Conservation (phyloP, 2,888 invertebrate species). For the Hipparchia sbordonii region DNA sequence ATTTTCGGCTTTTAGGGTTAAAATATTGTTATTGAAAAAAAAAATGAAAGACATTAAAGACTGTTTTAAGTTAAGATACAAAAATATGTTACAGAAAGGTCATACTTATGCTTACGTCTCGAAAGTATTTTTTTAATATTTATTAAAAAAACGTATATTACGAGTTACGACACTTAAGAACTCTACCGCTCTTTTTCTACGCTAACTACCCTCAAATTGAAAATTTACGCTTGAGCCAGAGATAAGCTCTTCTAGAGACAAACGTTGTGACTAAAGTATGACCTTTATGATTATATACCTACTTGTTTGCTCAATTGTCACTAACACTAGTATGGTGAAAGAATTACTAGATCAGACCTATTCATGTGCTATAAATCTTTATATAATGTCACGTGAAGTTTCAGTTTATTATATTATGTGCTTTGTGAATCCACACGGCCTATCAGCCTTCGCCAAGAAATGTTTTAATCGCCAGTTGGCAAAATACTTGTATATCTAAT, state of each 20-base stretch:
- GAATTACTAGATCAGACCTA: conserved; percentile 10
- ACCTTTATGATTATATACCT: conserved; percentile 23
- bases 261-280: conserved; percentile 32
- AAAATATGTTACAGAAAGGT: conserved; percentile 25
- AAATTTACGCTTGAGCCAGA: too few species aligned
- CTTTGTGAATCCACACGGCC: background rate
- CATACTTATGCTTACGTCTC: conserved; percentile 13
- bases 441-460: background rate
- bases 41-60: conserved; percentile 69
- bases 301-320: conserved; percentile 44
- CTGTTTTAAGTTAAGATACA: conserved; percentile 53
- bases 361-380: background rate
- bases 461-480: background rate
- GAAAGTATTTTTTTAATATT: too few species aligned
- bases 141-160: too few species aligned
- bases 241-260: background rate
- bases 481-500: background rate
- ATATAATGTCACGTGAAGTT: background rate
- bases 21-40: conserved; percentile 30
- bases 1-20: conserved; percentile 21
- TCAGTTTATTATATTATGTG: conserved; percentile 1
- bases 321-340: conserved; percentile 23
- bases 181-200: too few species aligned
- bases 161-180: too few species aligned
- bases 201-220: too few species aligned